Evolutionary conservation across 2,888 invertebrate species (phyloP), one percentile per base, ranked within the genome.

Genomic region (Caenorhabditis sulstoni): DNA sequence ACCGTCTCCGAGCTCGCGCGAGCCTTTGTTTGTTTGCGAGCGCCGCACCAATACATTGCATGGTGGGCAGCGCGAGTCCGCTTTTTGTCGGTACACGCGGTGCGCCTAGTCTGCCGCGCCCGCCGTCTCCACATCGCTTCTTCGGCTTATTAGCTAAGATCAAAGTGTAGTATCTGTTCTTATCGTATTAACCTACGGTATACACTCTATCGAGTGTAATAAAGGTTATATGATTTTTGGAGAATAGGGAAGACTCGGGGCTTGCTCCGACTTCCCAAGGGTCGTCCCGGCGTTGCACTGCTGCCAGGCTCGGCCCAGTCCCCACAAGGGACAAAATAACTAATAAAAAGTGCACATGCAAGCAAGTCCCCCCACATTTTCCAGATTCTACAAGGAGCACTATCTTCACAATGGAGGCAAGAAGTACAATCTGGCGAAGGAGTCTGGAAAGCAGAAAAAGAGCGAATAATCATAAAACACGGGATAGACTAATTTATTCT

Each of bases 371-470:
- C 29, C 7, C 29, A 29, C 3, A 3, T 29, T 49, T 66, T 64
- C 79, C 82, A 85, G 86, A 68, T 88, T 88, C 83, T 88, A 88
- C 85, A 84, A 87, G 65, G 84, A 85, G 77, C 82, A 83, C 44
- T 88, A 88, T 65, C 64, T 85, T 47, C 71, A 79, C 52, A 77
- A 81, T 35, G 88, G 88, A 9, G 88, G 88, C 23, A 87, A 86
- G 81, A 88, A 88, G 81, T 88, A 88, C 77, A 68, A 75, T 49
- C 20, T 70, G 47, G 75, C 75, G 18, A 71, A 78, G 29, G 57
- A 61, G n/a, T 22, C 45, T 0, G 41, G 41, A 41, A 58, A 55
- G 41, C 7, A 37, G 7, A 75, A 75, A 37, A 74, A 65, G 65
- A 39, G 49, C 45, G 58, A 53, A 52, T 12, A 29, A 52, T n/a